Evolutionary conservation across 2,888 invertebrate species (phyloP), one percentile per base, ranked within the genome.

Genomic region (Galerucella nymphaeae): DNA sequence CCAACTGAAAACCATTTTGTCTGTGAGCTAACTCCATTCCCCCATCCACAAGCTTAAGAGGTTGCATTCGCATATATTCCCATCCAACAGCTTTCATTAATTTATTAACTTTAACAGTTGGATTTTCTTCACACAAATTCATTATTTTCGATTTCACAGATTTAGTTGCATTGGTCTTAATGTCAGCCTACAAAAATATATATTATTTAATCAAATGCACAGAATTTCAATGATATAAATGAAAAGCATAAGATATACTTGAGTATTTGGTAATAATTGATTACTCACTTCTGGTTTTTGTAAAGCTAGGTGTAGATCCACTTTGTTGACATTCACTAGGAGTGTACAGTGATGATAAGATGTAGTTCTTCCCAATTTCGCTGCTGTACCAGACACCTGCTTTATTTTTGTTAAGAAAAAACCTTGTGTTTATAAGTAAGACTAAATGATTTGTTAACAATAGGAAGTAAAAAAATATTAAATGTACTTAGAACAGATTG

Each of bases 271-370:
- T 10, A 14, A 23, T 16, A 23, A 16, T 10, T 23, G 14, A 59
- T 23, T 50, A 86, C 87, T 89, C 88, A 94, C 94, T 89, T 94
- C 92, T 84, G 92, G 90, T 85, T 92, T 93, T 73, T 91, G 90
- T 74, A 96, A 90, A 71, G 93, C 90, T 80, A 91, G 89, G 80
- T 91, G 91, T 84, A 96, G 89, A 85, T 91, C 90, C 77, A 90
- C 86, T 87, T 95, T 94, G 85, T 96, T 93, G 76, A 94, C 94
- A 83, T 95, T 92, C 75, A 98, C 94, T 85, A 98, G 89, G 78
- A 99, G 90, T 4, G 99, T 99, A 87, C 97, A 97, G 87, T 99
- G 99, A 86, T 99, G 99, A 88, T 99, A 99, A n/a, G 96, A 94
- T 83, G 93, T 93, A 11, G 93, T 90, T 78, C 93, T 90, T 73